phyloP scores from a whole-genome alignment of 2,113 vertebrate species.

The Pomatostomus ruficeps region DNA sequence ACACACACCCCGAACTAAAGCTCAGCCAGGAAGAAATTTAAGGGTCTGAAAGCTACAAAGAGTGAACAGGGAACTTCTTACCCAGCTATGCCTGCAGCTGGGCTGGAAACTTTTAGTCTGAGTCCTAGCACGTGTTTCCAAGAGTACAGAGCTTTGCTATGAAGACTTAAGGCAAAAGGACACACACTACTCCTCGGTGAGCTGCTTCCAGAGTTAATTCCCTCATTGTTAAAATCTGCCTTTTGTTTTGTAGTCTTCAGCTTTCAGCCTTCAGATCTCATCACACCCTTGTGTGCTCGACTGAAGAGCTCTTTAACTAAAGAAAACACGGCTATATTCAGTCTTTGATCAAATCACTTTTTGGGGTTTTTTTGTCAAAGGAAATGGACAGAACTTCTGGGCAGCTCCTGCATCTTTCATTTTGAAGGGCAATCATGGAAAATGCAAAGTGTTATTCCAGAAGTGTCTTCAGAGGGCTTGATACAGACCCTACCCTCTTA shows the following conservation, averaged over 20 bases:
- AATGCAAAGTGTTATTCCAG: not conserved
- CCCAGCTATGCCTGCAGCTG: not conserved
- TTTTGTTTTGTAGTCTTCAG: not conserved
- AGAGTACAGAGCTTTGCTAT: not conserved
- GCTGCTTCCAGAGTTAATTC: not conserved
- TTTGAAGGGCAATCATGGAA: not conserved
- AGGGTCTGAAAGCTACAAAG: not conserved
- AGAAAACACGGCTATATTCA: not conserved
- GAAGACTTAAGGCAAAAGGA: not conserved
- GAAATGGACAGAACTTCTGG: not conserved
- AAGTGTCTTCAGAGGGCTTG: not conserved
- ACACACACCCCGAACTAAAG: not conserved
- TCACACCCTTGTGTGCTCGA: accelerated
- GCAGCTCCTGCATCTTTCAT: not conserved
- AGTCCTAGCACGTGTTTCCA: not conserved
- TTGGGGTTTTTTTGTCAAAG: not conserved
- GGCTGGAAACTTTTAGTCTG: not conserved
- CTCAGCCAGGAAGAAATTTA: not conserved
- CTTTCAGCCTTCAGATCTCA: not conserved
- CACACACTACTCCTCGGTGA: not conserved
- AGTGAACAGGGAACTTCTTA: not conserved
- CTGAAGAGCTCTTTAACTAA: not conserved
- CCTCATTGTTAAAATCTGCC: not conserved
- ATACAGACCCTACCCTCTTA: not conserved
- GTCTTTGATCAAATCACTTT: not conserved